Conservation (phyloP, 23 tunicate species). For the Aplidium turbinatum region DNA sequence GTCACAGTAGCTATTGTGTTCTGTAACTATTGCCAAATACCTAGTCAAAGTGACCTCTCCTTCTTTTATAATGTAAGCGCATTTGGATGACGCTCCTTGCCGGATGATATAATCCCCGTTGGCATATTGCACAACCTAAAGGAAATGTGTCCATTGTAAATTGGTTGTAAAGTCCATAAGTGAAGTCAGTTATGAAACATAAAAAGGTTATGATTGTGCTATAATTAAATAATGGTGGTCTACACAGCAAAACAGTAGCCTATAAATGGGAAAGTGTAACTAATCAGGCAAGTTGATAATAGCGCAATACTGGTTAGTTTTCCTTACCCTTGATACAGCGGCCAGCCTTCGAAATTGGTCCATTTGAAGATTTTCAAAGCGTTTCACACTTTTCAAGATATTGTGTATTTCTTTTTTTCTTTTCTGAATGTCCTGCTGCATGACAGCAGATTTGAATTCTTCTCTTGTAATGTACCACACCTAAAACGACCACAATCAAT, state of each 20-base stretch:
- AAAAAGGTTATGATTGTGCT: too few relatives aligned
- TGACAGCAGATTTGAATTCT: conserved; percentile 24
- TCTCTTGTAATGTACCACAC: conserved; percentile 55
- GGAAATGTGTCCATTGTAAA: background rate
- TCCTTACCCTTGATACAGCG: conserved; percentile 19
- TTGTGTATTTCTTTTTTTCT: conserved; percentile 32
- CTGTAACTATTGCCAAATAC: conserved; percentile 30
- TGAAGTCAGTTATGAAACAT: too few relatives aligned
- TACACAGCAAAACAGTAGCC: too few relatives aligned
- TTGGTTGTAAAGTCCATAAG: background rate
- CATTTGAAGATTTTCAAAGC: conserved; percentile 14
- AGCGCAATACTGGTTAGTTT: too few relatives aligned
- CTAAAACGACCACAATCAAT: conserved; percentile 8
- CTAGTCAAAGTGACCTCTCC: conserved; percentile 49
- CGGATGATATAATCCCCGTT: conserved; percentile 52
- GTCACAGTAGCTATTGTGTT: too few relatives aligned
- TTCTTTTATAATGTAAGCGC: conserved; percentile 41
- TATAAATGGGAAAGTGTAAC: too few relatives aligned
- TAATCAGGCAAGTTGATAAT: too few relatives aligned
- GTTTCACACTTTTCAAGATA: conserved; percentile 19
- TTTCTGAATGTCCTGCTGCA: conserved; percentile 34
- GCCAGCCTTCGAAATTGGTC: conserved; percentile 10
- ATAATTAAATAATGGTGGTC: too few relatives aligned
- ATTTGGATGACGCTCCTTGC: conserved; percentile 23
- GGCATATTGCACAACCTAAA: conserved; percentile 42